A percentile compares a stretch with the other conserved stretches of the same genome.
Conservation (phyloP, 2,888 invertebrate species). For the Morinoia aosen region DNA sequence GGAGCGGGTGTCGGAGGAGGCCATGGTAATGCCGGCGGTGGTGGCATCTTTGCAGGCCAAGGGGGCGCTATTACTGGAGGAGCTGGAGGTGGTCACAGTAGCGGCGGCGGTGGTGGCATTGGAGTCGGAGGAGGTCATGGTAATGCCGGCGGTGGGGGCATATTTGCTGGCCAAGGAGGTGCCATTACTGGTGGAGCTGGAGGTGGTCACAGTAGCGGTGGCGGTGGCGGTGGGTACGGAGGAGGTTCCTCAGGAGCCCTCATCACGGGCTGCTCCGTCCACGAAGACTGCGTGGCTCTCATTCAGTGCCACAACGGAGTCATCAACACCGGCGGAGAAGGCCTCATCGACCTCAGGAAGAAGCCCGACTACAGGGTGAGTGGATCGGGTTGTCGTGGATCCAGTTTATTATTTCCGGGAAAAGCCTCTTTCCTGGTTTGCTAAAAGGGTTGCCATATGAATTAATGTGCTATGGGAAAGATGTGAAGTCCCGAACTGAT, state of each 20-base stretch:
- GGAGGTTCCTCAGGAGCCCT: not conserved
- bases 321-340: constrained; percentile 57
- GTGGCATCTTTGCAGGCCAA: not conserved
- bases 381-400: not conserved
- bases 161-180: not conserved
- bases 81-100: not conserved
- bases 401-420: not conserved
- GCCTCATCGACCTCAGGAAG: constrained; percentile 56
- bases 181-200: not conserved
- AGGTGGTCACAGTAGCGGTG: not conserved
- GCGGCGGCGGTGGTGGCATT: no score
- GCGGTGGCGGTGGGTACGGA: not conserved
- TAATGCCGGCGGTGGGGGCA: no score
- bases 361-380: not conserved
- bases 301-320: constrained; percentile 56
- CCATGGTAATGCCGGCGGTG: no score
- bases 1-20: no score
- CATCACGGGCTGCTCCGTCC: constrained; percentile 22
- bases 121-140: no score
- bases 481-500: no score
- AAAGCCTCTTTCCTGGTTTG: not conserved
- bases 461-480: no score
- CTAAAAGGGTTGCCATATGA: no score
- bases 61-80: not conserved
- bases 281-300: constrained; percentile 53